Conservation (phyloP, 2,797 vertebrate genomes). For the Carcharodon carcharias region DNA sequence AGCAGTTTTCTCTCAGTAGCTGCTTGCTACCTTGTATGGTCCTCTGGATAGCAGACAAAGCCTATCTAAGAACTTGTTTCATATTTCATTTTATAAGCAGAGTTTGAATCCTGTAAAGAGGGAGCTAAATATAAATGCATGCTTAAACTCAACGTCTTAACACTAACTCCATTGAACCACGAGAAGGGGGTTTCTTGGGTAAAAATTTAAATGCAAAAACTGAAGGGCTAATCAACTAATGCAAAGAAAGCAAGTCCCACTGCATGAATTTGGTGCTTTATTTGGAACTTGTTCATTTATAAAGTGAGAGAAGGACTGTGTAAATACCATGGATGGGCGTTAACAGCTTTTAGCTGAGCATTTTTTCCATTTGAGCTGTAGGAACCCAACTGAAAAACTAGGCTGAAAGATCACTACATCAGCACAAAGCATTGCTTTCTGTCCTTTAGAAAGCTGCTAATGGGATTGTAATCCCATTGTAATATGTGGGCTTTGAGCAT, state of each 20-base stretch:
- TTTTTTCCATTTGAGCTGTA: neutral
- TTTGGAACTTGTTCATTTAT: conserved; percentile 14
- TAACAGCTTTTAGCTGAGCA: neutral
- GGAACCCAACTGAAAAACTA: neutral
- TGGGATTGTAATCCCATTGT: conserved; percentile 27
- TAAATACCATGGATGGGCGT: neutral
- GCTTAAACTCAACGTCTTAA: neutral
- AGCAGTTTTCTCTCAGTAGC: neutral
- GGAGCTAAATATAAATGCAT: neutral
- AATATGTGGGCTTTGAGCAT: neutral
- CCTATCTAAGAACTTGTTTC: neutral
- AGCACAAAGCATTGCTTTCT: conserved; percentile 1
- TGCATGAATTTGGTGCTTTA: conserved; percentile 12
- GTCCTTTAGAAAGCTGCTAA: neutral
- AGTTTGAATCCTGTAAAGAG: neutral
- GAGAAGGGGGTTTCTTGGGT: neutral
- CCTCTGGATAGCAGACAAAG: neutral
- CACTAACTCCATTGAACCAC: conserved; percentile 1
- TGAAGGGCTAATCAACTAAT: neutral
- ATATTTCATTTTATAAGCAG: neutral
- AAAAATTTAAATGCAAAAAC: neutral
- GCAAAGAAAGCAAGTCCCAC: neutral
- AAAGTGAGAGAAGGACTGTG: neutral
- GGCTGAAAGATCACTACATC: neutral
- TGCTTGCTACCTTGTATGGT: neutral